A percentile compares a stretch with the other conserved stretches of the same genome.
Evolutionary conservation across 2,797 vertebrate species (phyloP).

Genomic region (Luscinia megarhynchos): DNA sequence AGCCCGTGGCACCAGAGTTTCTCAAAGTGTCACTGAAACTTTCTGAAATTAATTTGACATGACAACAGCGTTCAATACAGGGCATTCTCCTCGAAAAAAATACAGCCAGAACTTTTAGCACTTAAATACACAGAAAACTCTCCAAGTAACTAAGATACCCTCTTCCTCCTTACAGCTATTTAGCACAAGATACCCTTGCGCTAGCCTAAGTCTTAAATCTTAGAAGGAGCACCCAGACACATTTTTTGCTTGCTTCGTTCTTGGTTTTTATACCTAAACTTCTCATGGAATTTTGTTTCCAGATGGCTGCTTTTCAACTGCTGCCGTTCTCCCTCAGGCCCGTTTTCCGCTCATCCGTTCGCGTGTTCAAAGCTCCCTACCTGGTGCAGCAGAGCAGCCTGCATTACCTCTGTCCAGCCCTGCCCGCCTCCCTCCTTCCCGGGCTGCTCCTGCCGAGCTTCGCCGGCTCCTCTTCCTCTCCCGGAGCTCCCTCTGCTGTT

Average conservation of each 20-base stretch:
- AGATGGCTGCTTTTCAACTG: background rate
- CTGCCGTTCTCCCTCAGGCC: background rate
- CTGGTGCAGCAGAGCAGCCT: background rate
- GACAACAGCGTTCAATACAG: background rate
- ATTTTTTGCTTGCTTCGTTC: background rate
- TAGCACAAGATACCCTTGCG: background rate
- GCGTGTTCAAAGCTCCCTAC: background rate
- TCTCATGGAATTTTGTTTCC: constrained; percentile 7
- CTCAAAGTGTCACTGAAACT: background rate
- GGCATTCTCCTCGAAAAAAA: background rate
- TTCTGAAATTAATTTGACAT: background rate
- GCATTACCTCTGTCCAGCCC: background rate
- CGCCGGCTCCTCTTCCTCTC: background rate
- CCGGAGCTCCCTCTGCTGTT: constrained; percentile 69
- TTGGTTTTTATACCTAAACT: background rate
- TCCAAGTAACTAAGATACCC: background rate
- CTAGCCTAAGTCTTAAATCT: background rate
- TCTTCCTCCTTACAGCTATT: background rate
- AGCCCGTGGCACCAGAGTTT: background rate
- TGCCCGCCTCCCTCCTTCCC: background rate
- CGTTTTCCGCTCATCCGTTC: background rate
- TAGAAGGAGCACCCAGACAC: background rate
- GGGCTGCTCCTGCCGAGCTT: background rate
- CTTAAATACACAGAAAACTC: background rate
- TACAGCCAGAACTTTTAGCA: background rate